These are phyloP conservation scores for Hirundo rustica DNA, from an alignment of 2,797 vertebrate genomes.

Conservation along the genomic window DNA sequence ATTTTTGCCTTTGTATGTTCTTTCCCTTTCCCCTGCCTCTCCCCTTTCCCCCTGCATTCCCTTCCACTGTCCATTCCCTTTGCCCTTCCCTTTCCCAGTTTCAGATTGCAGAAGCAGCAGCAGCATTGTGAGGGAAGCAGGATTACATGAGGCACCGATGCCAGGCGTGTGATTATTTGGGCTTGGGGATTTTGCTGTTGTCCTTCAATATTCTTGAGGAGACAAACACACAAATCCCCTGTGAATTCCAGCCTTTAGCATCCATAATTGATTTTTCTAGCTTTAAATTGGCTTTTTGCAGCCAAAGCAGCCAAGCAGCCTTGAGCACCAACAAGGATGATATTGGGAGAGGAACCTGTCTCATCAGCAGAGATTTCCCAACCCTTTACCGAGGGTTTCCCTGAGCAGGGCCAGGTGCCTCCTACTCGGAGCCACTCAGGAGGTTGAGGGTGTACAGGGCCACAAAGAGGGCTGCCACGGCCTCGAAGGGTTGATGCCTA, in stretches of 20 bases:
- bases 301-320: neutral
- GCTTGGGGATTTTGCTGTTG: too few relatives aligned
- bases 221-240: neutral
- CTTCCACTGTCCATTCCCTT: neutral
- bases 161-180: neutral
- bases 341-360: accelerated
- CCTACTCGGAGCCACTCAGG: neutral
- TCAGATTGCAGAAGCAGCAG: neutral
- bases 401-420: neutral
- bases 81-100: neutral
- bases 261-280: neutral
- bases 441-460: conserved; percentile 28
- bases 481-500: neutral
- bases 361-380: too few relatives aligned
- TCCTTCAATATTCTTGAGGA: too few relatives aligned
- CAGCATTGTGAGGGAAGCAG: neutral
- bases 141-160: neutral
- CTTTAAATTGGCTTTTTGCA: neutral
- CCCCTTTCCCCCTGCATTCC: neutral
- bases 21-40: neutral
- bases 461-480: conserved; percentile 37
- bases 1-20: neutral
- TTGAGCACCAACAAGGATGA: neutral
- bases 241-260: neutral
- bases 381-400: accelerated